A percentile compares a stretch with the other conserved stretches of the same genome.
phyloP scores from a whole-genome alignment of 1,140 invertebrate genomes.

The Drosophila teissieri region DNA sequence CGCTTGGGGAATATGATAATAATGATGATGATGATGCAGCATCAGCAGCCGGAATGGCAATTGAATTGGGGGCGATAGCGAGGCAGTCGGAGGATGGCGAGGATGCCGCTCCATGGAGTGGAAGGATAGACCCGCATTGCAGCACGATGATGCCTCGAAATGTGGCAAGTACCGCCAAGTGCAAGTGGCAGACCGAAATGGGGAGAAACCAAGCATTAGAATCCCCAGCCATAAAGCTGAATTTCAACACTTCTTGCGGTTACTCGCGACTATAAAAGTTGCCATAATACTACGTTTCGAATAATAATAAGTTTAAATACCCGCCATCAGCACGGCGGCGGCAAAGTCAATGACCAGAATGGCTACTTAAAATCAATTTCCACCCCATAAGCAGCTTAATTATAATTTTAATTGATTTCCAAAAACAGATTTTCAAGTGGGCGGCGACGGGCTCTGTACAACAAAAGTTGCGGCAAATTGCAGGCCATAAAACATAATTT shows the following conservation, averaged over 20 bases:
- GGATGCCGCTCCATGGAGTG: conserved; percentile 12
- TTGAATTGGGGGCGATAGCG: conserved; percentile 34
- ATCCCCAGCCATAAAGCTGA: conserved; percentile 34
- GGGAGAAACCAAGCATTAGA: conserved; percentile 26
- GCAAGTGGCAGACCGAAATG: conserved; percentile 28
- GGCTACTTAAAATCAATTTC: conserved; percentile 63
- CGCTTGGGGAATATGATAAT: conserved; percentile 45
- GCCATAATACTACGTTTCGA: conserved; percentile 10
- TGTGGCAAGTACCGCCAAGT: conserved; percentile 31
- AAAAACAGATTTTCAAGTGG: conserved; percentile 46
- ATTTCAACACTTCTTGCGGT: conserved; percentile 41
- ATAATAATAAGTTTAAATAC: conserved; percentile 29
- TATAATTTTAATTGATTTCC: conserved; percentile 71
- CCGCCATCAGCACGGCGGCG: background rate
- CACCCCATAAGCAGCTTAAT: conserved; percentile 59
- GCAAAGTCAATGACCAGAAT: conserved; percentile 46
- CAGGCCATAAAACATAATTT: conserved; percentile 40
- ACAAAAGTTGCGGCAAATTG: conserved; percentile 42
- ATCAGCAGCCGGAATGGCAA: conserved; percentile 46
- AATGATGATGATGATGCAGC: conserved; percentile 23
- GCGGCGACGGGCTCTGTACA: background rate
- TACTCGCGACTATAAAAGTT: conserved; percentile 6
- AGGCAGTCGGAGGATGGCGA: background rate
- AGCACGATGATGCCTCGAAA: conserved; percentile 49
- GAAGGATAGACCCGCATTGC: conserved; percentile 44